Evolutionary conservation across 2,888 invertebrate genomes (phyloP).

Genomic region (Pterobdella sp.): DNA sequence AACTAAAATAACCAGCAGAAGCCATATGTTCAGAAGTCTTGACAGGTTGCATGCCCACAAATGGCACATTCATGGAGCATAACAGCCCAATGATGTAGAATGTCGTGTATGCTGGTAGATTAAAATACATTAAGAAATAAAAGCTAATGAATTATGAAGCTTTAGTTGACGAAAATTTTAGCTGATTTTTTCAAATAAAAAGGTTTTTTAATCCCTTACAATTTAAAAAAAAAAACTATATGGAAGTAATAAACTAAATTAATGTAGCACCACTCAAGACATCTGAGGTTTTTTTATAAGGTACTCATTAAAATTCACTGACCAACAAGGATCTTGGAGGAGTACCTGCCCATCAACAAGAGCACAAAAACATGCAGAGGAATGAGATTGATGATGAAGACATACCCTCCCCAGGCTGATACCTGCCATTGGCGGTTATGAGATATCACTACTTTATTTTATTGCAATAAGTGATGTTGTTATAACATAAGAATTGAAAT

Average conservation of each 20-base stretch:
- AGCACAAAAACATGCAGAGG: constrained; percentile 92
- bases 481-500: neutral
- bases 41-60: constrained; percentile 90
- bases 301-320: too few relatives aligned
- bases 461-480: neutral
- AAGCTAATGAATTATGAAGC: too few relatives aligned
- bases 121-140: neutral
- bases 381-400: constrained; percentile 97
- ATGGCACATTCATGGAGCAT: constrained; percentile 82
- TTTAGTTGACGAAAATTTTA: too few relatives aligned
- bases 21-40: constrained; percentile 99
- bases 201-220: too few relatives aligned
- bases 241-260: too few relatives aligned
- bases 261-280: too few relatives aligned
- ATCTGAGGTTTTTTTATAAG: too few relatives aligned
- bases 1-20: constrained; percentile 64
- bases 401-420: constrained; percentile 99
- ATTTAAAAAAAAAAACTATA: too few relatives aligned
- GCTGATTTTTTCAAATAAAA: too few relatives aligned
- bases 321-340: constrained; percentile 71
- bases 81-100: constrained; percentile 92
- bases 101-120: constrained; percentile 73
- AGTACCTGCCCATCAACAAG: constrained; percentile 82
- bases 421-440: constrained; percentile 60
- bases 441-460: neutral